These are phyloP conservation scores for Riparia riparia DNA, from an alignment of 2,113 vertebrate genomes.

Conservation along the genomic window DNA sequence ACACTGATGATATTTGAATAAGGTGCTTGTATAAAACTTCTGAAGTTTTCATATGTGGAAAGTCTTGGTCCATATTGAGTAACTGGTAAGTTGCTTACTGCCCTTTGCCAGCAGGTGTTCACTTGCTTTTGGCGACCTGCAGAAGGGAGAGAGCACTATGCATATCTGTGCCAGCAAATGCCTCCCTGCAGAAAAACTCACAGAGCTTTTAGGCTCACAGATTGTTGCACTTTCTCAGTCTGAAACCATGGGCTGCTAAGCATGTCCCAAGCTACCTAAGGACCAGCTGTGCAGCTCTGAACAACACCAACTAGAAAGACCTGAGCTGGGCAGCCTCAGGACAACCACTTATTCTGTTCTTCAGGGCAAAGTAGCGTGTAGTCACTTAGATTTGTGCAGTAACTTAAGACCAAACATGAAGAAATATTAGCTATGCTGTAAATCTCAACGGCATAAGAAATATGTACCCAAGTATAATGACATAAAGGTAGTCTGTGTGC, in stretches of 20 bases:
- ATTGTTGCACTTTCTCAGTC: neutral
- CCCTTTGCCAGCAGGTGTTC: neutral
- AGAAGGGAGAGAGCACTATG: neutral
- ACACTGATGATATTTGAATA: neutral
- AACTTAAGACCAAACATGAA: neutral
- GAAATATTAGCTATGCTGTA: neutral
- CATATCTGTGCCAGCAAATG: accelerated
- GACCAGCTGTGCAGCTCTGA: neutral
- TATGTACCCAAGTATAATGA: neutral
- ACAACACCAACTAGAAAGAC: neutral
- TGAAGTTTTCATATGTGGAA: neutral
- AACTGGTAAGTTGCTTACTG: neutral
- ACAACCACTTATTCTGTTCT: neutral
- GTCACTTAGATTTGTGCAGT: neutral
- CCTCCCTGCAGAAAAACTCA: neutral
- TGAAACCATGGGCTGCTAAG: neutral
- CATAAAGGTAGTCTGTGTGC: neutral
- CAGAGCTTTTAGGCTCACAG: neutral
- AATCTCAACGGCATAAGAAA: neutral
- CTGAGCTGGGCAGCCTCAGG: neutral
- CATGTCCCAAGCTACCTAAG: neutral
- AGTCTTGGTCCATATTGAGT: neutral
- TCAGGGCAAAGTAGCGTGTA: neutral
- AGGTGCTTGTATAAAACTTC: neutral
- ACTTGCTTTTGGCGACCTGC: neutral